Evolutionary conservation across 2,797 vertebrate species (phyloP), one percentile per base, ranked within the genome.

Genomic region (Smutsia temminckii): DNA sequence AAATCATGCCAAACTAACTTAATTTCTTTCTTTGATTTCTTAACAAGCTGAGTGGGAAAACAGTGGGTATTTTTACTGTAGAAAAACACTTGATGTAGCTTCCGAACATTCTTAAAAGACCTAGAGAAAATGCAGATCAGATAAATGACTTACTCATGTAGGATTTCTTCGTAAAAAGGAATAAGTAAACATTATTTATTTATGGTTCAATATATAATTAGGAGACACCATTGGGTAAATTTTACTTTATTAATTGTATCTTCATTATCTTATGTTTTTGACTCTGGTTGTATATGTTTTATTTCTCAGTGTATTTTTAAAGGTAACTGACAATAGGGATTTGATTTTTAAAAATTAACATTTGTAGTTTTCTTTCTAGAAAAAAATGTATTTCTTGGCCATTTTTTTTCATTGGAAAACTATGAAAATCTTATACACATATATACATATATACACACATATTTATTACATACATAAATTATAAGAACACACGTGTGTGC

Each of bases 11-110:
- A 97, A 97, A 95, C 90, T 92, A 95, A 97, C 77, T 93, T 93
- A 91, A 96, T 97, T 97, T 94, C 95, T 97, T 95, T 95, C 91
- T 96, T 96, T 96, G 97, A 97, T 97, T 97, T 89, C 89, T 95
- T 95, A 96, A 96, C 91, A 93, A 96, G 93, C 89, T 95, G 86
- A 97, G 71, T 74, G 95, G 71, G 85, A 95, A 85, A 93, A 93
- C 95, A 89, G 96, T 93, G 95, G 97, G 93, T 75, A 87, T 97
- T 93, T 96, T 97, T 97, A 93, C 96, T 92, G 66, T 53, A 89
- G 91, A 59, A 71, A 95, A 53, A 68, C 49, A 85, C n/a, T 97
- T 85, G 42, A 79, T 84, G 11, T 89, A 91, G 85, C 75, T 86
- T 85, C 61, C 32, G 75, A 93, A 89, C 51, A 55, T 85, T 94